Percentiles rank a stretch among this genome's conserved stretches.
These are phyloP conservation scores for Catharus fuscescens DNA, from an alignment of 2,113 vertebrate species.

Conservation along the genomic window DNA sequence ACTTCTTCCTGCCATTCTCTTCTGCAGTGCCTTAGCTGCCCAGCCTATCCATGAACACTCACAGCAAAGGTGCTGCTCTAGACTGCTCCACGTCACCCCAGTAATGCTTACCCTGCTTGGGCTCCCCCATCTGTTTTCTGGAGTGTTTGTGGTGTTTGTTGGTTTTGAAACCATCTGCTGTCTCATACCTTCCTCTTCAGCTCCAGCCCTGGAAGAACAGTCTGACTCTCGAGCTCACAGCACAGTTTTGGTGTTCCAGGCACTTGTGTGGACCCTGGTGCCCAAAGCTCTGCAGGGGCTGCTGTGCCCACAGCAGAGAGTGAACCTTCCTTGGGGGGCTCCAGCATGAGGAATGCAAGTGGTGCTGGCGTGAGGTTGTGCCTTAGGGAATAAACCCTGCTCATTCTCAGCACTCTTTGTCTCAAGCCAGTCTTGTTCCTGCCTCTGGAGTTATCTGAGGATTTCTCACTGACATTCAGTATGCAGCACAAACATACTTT, in stretches of 20 bases:
- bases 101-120: neutral
- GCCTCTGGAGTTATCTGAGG: neutral
- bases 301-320: neutral
- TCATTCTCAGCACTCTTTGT: neutral
- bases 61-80: neutral
- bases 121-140: conserved; percentile 6
- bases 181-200: neutral
- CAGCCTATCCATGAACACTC: neutral
- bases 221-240: neutral
- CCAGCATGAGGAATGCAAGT: neutral
- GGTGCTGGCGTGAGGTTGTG: neutral
- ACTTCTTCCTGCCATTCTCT: neutral
- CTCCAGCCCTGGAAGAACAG: neutral
- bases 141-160: neutral
- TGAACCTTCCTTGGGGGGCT: neutral
- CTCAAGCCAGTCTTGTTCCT: neutral
- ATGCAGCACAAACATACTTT: neutral
- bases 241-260: neutral
- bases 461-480: neutral
- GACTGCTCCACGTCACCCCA: neutral
- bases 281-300: neutral
- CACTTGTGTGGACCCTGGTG: neutral
- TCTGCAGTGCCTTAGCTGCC: neutral
- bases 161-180: neutral
- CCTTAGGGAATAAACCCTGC: neutral